Conservation (phyloP, 2,888 invertebrate species). For the Drosophila borborema region DNA sequence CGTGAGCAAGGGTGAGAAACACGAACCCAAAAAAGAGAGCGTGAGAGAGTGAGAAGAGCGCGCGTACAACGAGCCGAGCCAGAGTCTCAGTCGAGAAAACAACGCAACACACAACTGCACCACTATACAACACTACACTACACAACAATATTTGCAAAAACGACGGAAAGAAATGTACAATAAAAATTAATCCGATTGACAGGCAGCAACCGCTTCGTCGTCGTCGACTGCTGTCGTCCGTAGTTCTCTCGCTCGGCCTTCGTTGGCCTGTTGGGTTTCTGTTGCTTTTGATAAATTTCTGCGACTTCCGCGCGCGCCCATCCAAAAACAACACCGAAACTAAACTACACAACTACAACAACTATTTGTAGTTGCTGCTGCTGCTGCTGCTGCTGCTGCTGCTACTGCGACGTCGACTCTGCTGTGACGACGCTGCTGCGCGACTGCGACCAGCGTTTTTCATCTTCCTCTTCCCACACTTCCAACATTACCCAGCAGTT, state of each 20-base stretch:
- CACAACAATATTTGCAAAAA: constrained; percentile 50
- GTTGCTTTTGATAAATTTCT: constrained; percentile 68
- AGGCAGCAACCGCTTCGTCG: constrained; percentile 66
- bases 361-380: constrained; percentile 69
- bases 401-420: constrained; percentile 20
- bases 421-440: constrained; percentile 54
- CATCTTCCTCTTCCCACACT: constrained; percentile 57
- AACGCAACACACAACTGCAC: constrained; percentile 42
- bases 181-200: constrained; percentile 77
- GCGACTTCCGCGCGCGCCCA: constrained; percentile 74
- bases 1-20: constrained; percentile 40
- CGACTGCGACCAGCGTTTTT: constrained; percentile 34
- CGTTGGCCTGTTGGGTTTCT: constrained; percentile 40
- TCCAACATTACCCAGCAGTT: constrained; percentile 49
- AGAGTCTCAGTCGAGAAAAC: constrained; percentile 34
- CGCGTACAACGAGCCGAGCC: constrained; percentile 26
- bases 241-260: constrained; percentile 49
- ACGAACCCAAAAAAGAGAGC: constrained; percentile 24
- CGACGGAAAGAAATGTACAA: constrained; percentile 67
- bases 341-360: constrained; percentile 76
- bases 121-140: constrained; percentile 57
- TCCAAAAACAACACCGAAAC: constrained; percentile 72
- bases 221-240: constrained; percentile 46
- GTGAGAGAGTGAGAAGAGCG: constrained; percentile 25
- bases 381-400: constrained; percentile 35